Evolutionary conservation across 2,113 vertebrate species (phyloP).

Genomic region (Dasypus novemcinctus): DNA sequence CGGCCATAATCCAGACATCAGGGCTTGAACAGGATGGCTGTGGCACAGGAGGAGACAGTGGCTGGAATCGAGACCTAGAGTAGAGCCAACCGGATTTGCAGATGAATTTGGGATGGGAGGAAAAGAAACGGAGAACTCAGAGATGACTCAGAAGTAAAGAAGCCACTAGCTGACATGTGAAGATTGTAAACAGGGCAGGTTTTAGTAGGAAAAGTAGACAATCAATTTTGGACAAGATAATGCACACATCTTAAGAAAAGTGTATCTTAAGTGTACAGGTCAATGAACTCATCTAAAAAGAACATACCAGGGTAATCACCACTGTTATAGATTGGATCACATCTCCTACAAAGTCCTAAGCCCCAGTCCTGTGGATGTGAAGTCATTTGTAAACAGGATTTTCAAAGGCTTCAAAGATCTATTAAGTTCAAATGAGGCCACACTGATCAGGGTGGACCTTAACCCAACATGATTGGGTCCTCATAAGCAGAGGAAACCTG

Average conservation of each 20-base stretch:
- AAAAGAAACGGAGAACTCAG: neutral
- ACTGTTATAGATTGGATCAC: neutral
- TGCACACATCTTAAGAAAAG: too few relatives aligned
- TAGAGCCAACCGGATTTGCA: neutral
- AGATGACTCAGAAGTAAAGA: neutral
- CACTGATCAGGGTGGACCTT: too few relatives aligned
- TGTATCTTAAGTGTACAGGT: neutral
- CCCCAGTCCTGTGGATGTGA: too few relatives aligned
- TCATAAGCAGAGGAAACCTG: too few relatives aligned
- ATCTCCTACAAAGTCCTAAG: too few relatives aligned
- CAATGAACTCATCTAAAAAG: neutral
- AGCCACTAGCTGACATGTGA: neutral
- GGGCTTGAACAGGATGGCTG: neutral
- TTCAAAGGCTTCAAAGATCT: too few relatives aligned
- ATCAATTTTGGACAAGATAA: neutral
- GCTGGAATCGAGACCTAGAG: neutral
- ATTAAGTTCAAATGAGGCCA: too few relatives aligned
- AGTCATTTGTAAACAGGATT: too few relatives aligned
- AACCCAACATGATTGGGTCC: too few relatives aligned
- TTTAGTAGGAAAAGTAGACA: neutral
- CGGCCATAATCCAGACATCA: neutral
- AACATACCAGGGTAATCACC: neutral
- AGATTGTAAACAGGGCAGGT: neutral
- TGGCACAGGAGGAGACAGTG: neutral
- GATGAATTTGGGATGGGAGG: neutral